Conservation (phyloP, 2,888 invertebrate species). For the Lissocephala sabroskyi region DNA sequence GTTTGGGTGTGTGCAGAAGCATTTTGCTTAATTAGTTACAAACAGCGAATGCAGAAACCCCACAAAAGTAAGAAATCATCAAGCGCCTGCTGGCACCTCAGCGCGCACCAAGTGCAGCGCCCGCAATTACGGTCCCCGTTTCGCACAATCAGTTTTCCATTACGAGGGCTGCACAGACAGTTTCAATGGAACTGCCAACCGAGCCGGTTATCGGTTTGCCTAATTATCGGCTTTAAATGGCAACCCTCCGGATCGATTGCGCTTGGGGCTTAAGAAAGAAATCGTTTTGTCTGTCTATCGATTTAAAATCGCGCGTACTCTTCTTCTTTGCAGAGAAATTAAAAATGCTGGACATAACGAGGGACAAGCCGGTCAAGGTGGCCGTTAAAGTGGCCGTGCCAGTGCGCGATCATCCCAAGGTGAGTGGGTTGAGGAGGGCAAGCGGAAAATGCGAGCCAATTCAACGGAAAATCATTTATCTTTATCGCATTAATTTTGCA, state of each 20-base stretch:
- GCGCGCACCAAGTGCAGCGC: not conserved
- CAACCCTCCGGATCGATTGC: too few species aligned
- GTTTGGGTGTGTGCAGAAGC: conserved; percentile 43
- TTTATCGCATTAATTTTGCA: conserved; percentile 15
- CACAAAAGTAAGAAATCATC: conserved; percentile 1
- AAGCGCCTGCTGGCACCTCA: not conserved
- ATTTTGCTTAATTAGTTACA: conserved; percentile 65
- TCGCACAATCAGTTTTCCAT: not conserved
- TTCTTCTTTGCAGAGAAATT: conserved; percentile 73
- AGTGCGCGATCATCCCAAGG: conserved; percentile 90
- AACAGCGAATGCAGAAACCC: conserved; percentile 29
- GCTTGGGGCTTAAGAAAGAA: too few species aligned
- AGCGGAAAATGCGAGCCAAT: too few species aligned
- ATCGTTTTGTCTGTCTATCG: too few species aligned
- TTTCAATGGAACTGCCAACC: too few species aligned
- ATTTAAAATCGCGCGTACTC: too few species aligned
- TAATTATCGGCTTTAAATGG: too few species aligned
- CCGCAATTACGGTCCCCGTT: too few species aligned
- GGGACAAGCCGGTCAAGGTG: conserved; percentile 90
- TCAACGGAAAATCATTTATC: conserved; percentile 6
- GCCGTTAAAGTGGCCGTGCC: conserved; percentile 90
- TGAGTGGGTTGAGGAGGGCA: too few species aligned
- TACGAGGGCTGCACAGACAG: too few species aligned
- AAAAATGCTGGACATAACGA: conserved; percentile 88
- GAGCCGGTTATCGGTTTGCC: too few species aligned